phyloP scores from a whole-genome alignment of 2,888 invertebrate genomes.

The Amphipoea oculea region DNA sequence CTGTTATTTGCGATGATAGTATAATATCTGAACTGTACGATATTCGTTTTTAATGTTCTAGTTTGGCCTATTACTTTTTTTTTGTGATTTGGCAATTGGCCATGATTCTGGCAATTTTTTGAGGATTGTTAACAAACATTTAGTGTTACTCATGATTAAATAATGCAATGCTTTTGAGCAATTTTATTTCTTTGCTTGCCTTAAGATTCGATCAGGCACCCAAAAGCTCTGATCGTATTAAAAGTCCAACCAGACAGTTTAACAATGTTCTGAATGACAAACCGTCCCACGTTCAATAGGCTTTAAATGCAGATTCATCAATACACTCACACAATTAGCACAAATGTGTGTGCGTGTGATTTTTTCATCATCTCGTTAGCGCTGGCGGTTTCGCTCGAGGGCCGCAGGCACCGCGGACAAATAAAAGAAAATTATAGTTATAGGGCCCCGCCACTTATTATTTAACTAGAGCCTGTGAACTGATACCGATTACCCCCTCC shows the following conservation, averaged over 20 bases:
- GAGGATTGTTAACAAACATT: neutral
- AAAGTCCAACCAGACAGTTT: constrained; percentile 59
- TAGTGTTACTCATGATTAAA: constrained; percentile 16
- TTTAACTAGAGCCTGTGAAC: constrained; percentile 88
- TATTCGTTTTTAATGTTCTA: constrained; percentile 14
- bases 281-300: constrained; percentile 49
- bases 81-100: constrained; percentile 29
- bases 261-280: constrained; percentile 26
- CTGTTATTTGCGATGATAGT: constrained; percentile 67
- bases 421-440: constrained; percentile 89
- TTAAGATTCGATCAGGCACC: neutral
- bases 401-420: constrained; percentile 82
- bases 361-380: constrained; percentile 86
- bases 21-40: constrained; percentile 25
- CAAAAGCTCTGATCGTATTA: constrained; percentile 9
- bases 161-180: neutral
- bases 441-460: constrained; percentile 87
- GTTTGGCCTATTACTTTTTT: constrained; percentile 16
- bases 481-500: constrained; percentile 84
- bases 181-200: neutral
- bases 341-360: constrained; percentile 81
- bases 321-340: constrained; percentile 77
- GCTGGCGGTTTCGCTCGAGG: constrained; percentile 79
- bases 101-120: constrained; percentile 10
- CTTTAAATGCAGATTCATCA: constrained; percentile 78